Evolutionary conservation across 2,888 invertebrate species (phyloP).

Genomic region (Nemoura dubitans): DNA sequence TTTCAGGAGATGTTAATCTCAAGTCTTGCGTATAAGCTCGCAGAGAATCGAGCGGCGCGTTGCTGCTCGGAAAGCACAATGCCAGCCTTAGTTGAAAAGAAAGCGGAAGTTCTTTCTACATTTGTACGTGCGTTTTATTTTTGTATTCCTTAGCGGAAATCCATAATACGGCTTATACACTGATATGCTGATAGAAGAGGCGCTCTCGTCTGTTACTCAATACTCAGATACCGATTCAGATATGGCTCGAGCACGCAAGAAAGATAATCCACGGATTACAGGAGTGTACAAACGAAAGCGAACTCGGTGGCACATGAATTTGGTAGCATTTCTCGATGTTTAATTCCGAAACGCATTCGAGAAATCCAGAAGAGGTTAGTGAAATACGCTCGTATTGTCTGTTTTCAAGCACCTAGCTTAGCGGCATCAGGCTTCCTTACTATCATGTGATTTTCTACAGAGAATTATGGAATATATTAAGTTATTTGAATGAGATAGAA

Average conservation of each 20-base stretch:
- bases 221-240: background rate
- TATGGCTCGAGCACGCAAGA: background rate
- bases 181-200: background rate
- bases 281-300: background rate
- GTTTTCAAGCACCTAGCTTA: slow-evolving; percentile 1
- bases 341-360: background rate
- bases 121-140: background rate
- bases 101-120: background rate
- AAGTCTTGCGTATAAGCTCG: background rate
- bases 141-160: slow-evolving; percentile 14
- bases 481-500: background rate
- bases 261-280: background rate
- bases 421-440: background rate
- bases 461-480: background rate
- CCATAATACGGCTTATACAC: background rate
- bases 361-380: background rate
- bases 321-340: background rate
- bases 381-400: background rate
- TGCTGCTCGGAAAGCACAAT: background rate
- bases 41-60: background rate
- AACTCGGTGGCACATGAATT: background rate
- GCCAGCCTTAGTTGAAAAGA: background rate
- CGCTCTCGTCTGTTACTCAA: background rate
- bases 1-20: slow-evolving; percentile 33
- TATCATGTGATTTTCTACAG: background rate